Conservation (phyloP, 2,113 vertebrate species). For the Micromys minutus region DNA sequence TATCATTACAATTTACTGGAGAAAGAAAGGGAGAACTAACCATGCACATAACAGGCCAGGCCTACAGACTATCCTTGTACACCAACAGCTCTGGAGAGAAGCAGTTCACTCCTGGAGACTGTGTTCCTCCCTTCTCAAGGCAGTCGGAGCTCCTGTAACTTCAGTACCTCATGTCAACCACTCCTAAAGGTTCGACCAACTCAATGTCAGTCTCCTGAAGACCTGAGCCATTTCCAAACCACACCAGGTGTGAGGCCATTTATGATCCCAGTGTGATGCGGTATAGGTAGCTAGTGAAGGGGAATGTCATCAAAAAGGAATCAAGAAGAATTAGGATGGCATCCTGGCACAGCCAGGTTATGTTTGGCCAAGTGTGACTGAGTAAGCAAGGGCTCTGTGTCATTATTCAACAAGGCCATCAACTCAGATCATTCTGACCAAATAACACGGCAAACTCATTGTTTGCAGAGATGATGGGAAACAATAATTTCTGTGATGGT, state of each 20-base stretch:
- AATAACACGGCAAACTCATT: not conserved
- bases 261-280: not conserved
- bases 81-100: not conserved
- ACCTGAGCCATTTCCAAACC: not conserved
- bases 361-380: not conserved
- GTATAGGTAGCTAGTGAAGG: not conserved
- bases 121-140: not conserved
- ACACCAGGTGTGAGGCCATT: not conserved
- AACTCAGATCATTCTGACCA: not conserved
- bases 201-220: too few species aligned
- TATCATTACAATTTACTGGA: too few species aligned
- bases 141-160: not conserved
- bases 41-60: too few species aligned
- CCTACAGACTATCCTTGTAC: not conserved
- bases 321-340: not conserved
- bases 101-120: not conserved
- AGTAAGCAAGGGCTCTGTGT: too few species aligned
- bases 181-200: not conserved
- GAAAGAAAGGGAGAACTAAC: not conserved
- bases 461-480: not conserved
- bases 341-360: not conserved
- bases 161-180: not conserved
- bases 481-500: not conserved
- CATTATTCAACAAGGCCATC: not conserved
- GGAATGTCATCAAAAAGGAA: not conserved